A percentile compares a stretch with the other conserved stretches of the same genome.
These are phyloP conservation scores for Mugil cephalus DNA, from an alignment of 2,113 vertebrate genomes.

Conservation along the genomic window DNA sequence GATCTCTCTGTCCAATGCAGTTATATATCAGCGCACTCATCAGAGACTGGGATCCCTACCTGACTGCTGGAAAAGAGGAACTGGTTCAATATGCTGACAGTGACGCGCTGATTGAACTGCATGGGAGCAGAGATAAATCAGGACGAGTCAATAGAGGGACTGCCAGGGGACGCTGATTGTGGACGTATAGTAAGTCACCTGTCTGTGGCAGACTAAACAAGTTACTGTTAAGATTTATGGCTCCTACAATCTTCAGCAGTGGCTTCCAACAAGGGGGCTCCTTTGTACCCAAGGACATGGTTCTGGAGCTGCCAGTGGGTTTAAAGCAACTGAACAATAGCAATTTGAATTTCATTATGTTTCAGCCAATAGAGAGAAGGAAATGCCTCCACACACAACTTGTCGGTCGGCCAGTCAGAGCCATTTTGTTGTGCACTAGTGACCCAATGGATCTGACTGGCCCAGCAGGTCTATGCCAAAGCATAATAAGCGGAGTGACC, in stretches of 20 bases:
- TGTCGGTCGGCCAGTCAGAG: too few species aligned
- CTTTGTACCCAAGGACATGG: neutral
- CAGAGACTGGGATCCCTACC: neutral
- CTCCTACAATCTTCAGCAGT: neutral
- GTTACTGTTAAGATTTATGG: conserved; percentile 4
- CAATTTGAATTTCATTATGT: too few species aligned
- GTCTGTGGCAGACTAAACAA: conserved; percentile 3
- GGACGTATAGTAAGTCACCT: conserved; percentile 7
- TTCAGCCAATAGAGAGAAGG: too few species aligned
- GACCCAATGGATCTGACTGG: too few species aligned
- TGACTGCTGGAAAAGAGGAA: conserved; percentile 10
- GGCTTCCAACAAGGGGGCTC: neutral
- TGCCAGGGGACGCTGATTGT: conserved; percentile 23
- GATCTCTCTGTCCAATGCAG: neutral
- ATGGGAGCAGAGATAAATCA: conserved; percentile 27
- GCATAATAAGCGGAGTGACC: too few species aligned
- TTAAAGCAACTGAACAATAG: neutral
- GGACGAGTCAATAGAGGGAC: conserved; percentile 24
- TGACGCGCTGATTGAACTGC: conserved; percentile 19
- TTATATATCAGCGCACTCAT: neutral
- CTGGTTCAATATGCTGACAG: conserved; percentile 23
- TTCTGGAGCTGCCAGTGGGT: neutral
- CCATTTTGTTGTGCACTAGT: too few species aligned
- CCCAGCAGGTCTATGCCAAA: too few species aligned
- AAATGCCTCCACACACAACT: too few species aligned